phyloP scores from a whole-genome alignment of 2,888 invertebrate genomes.

The Pseudoips prasinana region DNA sequence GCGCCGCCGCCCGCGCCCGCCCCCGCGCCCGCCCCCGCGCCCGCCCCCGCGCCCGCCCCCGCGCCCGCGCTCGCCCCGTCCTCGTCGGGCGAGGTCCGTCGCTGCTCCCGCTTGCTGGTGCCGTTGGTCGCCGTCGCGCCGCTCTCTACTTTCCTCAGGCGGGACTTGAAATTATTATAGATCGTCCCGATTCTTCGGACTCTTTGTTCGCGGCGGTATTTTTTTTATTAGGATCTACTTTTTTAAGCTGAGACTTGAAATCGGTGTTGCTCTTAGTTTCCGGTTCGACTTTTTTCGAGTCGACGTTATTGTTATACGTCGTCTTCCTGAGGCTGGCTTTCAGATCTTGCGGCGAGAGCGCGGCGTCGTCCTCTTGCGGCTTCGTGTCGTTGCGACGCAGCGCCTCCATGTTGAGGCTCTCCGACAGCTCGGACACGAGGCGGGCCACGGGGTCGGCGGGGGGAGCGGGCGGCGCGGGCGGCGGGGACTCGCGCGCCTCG shows the following conservation, averaged over 20 bases:
- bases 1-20: constrained; percentile 64
- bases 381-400: constrained; percentile 35
- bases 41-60: constrained; percentile 66
- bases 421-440: constrained; percentile 91
- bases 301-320: constrained; percentile 43
- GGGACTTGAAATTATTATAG: constrained; percentile 91
- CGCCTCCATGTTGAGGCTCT: constrained; percentile 88
- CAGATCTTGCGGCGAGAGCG: constrained; percentile 66
- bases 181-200: constrained; percentile 73
- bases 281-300: constrained; percentile 40
- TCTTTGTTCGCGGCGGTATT: constrained; percentile 72
- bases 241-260: constrained; percentile 87
- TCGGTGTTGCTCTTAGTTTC: constrained; percentile 65
- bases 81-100: constrained; percentile 57
- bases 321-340: constrained; percentile 78
- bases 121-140: constrained; percentile 57
- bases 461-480: constrained; percentile 46
- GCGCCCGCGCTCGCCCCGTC: constrained; percentile 35
- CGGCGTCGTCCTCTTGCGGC: constrained; percentile 37
- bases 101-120: constrained; percentile 43
- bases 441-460: constrained; percentile 89
- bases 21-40: constrained; percentile 92
- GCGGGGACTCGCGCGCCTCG: constrained; percentile 71
- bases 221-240: constrained; percentile 87
- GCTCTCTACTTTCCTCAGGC: constrained; percentile 90